Evolutionary conservation across 2,113 vertebrate species (phyloP), one percentile per base, ranked within the genome.

Genomic region (Polyodon spathula): DNA sequence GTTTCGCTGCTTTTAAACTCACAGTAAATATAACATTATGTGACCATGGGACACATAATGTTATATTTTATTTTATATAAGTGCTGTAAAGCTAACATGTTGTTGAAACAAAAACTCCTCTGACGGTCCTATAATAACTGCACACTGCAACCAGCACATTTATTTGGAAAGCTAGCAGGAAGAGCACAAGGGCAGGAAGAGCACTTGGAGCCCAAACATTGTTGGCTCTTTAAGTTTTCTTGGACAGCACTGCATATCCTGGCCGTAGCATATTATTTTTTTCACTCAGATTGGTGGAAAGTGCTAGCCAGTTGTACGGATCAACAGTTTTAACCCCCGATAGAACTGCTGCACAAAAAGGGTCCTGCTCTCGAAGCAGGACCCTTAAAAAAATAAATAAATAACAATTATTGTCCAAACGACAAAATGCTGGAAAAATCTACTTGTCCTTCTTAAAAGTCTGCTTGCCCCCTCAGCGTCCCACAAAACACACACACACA

Each of bases 51-150:
- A 86, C 80, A 87, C 81, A 85, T 88, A 37, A 86, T 88, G 83
- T 86, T 86, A n/a, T n/a, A n/a, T n/a, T 87, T 9, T 14, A 2
- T 89, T 42, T 54, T 41, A 59, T 88, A 88, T 88, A 89, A 87
- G 86, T 87, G 86, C 86, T 86, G 86, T 86, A 88, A 87, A 87
- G 85, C 85, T 86, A 88, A 88, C 85, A 82, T 86, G 86, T 88
- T 89, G 85, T 88, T 89, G 87, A 90, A 89, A 88, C 88, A 90
- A 87, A 89, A 87, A 88, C 84, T 86, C 87, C 82, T 88, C 86
- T 88, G 87, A 88, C 84, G 88, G 86, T 84, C 86, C 83, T 86
- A 86, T 86, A 88, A 89, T 88, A 88, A 88, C 84, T 86, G 87
- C 79, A 88, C 81, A 85, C 84, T 85, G 85, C 85, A 87, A 87